Evolutionary conservation across 2,113 vertebrate species (phyloP), one percentile per base, ranked within the genome.

Genomic region (Apus apus): DNA sequence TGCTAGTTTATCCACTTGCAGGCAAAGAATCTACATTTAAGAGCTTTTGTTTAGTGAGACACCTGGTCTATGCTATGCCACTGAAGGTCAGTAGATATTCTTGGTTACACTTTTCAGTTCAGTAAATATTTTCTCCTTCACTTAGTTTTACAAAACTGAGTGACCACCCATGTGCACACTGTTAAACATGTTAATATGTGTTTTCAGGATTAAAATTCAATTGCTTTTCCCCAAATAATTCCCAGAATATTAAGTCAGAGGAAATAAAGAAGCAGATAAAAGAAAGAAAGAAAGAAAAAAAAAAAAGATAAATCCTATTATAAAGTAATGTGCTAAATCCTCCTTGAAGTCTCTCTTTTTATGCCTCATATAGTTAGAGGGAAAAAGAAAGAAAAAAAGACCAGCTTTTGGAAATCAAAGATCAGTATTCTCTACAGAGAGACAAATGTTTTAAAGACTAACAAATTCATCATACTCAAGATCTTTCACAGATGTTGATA

Each of bases 401-500:
- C 50, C 50, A 58, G 43, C 23, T 94, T 92, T 89, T 95, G 80
- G 53, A 94, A 94, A 96, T 79, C 62, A 70, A 89, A 85, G 65
- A 85, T 92, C 32, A 92, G 70, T 95, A 89, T 85, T 95, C 80
- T 96, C 85, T 81, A 71, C 76, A 85, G 87, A 96, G 78, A 94
- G 83, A 83, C 53, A 89, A 94, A 95, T 81, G 45, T 62, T 96
- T 95, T 93, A 67, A 97, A 94, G 82, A 93, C 81, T 57, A 91
- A 92, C 58, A 93, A 90, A 91, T 92, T 91, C 83, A 87, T 92
- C 60, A 48, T 72, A 76, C 34, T 71, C 15, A 60, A 96, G 93
- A 95, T 94, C 87, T 96, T 93, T 97, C 93, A 88, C 94, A 97
- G 96, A 96, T 97, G 94, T 93, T 95, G 93, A 96, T 96, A 96